Evolutionary conservation across 1,140 invertebrate species (phyloP).

Genomic region (Lepidurus arcticus): DNA sequence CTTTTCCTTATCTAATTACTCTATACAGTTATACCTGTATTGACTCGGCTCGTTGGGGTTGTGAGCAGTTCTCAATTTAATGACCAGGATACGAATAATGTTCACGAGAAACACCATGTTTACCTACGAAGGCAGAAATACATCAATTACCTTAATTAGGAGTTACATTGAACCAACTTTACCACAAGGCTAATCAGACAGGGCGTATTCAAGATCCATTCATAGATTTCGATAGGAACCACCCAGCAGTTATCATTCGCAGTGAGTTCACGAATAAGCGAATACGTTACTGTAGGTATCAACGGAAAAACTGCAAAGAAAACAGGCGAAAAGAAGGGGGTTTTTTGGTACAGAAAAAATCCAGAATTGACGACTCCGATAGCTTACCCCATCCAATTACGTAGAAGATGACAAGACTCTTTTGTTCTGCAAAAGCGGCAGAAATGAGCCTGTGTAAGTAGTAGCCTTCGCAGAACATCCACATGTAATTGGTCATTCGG

Average conservation of each 20-base stretch:
- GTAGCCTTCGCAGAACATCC: conserved; percentile 56
- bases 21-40: conserved; percentile 47
- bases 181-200: conserved; percentile 50
- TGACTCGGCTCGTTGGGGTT: conserved; percentile 51
- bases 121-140: conserved; percentile 42
- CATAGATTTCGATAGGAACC: conserved; percentile 44
- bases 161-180: conserved; percentile 34
- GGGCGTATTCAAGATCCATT: conserved; percentile 50
- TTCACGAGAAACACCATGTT: conserved; percentile 52
- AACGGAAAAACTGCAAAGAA: conserved; percentile 46
- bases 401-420: conserved; percentile 48
- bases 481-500: conserved; percentile 54
- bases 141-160: background rate
- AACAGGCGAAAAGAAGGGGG: background rate
- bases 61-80: conserved; percentile 49
- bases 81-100: conserved; percentile 52
- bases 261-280: conserved; percentile 40
- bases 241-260: conserved; percentile 47
- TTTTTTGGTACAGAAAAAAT: background rate
- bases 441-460: conserved; percentile 52
- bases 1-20: background rate
- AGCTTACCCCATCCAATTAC: conserved; percentile 53
- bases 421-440: conserved; percentile 51
- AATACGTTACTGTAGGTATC: conserved; percentile 46
- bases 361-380: background rate